Evolutionary conservation across 2,888 invertebrate species (phyloP).

Genomic region (Parapristionchus giblindavisi): DNA sequence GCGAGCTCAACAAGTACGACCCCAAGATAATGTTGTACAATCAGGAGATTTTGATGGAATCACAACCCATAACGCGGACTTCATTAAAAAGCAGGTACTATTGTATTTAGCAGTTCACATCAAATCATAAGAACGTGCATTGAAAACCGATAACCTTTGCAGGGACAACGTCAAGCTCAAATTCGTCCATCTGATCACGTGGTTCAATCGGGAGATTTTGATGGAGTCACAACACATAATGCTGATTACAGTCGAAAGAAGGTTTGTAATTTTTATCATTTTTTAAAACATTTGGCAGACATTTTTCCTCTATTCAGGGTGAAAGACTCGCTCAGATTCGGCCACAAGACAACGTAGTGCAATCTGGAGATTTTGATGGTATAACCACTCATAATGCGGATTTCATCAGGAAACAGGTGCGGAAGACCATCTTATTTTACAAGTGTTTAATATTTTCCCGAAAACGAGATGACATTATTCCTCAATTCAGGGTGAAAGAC

Average conservation of each 20-base stretch:
- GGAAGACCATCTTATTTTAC: not conserved
- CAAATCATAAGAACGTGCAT: too few species aligned
- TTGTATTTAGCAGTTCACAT: not conserved
- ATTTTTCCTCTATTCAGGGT: not conserved
- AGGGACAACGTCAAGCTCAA: conserved; percentile 35
- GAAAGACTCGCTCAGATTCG: not conserved
- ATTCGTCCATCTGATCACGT: not conserved
- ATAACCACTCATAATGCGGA: conserved; percentile 43
- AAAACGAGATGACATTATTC: too few species aligned
- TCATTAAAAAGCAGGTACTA: not conserved
- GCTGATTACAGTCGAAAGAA: too few species aligned
- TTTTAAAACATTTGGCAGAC: too few species aligned
- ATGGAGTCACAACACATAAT: conserved; percentile 40
- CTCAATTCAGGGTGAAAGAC: too few species aligned
- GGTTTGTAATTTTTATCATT: too few species aligned
- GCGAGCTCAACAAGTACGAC: not conserved
- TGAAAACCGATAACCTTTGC: not conserved
- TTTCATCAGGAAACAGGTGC: conserved; percentile 40
- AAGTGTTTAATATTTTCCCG: too few species aligned
- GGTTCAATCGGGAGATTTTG: conserved; percentile 38
- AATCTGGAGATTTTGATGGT: not conserved
- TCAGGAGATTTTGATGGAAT: conserved; percentile 4
- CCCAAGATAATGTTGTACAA: not conserved
- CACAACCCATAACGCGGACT: conserved; percentile 36
- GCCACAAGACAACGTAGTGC: not conserved